Evolutionary conservation across 1,140 invertebrate genomes (phyloP).

Genomic region (fruit fly (Drosophila melanogaster)): DNA sequence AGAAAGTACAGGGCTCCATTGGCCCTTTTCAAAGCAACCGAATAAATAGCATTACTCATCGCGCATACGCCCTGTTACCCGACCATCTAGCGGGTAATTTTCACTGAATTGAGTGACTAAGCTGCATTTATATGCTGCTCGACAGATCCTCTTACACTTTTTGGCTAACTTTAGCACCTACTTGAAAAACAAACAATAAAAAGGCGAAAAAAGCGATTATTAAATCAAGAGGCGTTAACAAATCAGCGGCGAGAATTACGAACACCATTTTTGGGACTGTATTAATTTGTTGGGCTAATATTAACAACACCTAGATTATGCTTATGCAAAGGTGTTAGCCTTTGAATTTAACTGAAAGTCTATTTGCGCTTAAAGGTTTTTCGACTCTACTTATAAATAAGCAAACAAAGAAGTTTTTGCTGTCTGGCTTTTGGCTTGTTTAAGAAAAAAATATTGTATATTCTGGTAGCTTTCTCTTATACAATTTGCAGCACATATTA

Average conservation of each 20-base stretch:
- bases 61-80: constrained; percentile 30
- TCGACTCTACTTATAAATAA: constrained; percentile 5
- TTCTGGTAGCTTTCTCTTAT: constrained; percentile 3
- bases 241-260: constrained; percentile 19
- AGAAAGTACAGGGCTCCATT: constrained; percentile 14
- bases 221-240: constrained; percentile 32
- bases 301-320: constrained; percentile 35
- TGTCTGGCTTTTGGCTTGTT: neutral
- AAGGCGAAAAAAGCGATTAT: constrained; percentile 19
- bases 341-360: neutral
- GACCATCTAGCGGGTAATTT: constrained; percentile 4
- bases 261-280: constrained; percentile 10
- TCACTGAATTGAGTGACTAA: constrained; percentile 36
- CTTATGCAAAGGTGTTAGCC: constrained; percentile 43
- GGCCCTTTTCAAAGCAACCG: constrained; percentile 17
- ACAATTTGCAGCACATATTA: neutral
- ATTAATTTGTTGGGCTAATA: constrained; percentile 41
- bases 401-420: constrained; percentile 19
- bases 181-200: constrained; percentile 34
- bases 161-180: constrained; percentile 62
- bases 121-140: constrained; percentile 9
- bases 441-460: neutral
- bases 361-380: constrained; percentile 12
- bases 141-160: constrained; percentile 34
- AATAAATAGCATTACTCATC: constrained; percentile 28